phyloP scores from a whole-genome alignment of 2,113 vertebrate species.

The Cromileptes altivelis region DNA sequence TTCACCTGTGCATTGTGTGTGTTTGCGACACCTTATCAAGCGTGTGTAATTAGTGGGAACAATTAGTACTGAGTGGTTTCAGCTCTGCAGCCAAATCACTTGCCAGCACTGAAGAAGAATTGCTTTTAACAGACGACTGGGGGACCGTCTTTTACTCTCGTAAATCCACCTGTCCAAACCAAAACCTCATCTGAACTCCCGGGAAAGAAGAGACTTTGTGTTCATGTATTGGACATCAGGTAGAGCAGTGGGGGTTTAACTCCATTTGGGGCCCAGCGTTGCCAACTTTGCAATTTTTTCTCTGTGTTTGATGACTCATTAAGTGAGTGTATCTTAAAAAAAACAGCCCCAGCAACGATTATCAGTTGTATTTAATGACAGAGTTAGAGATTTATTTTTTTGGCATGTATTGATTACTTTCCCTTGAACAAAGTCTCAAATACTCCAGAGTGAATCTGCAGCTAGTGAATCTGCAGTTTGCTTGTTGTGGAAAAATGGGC shows the following conservation, averaged over 20 bases:
- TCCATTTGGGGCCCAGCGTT: neutral
- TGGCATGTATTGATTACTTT: neutral
- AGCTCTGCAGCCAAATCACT: slow-evolving; percentile 28
- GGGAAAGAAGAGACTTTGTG: neutral
- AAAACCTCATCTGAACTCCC: slow-evolving; percentile 8
- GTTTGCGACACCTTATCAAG: slow-evolving; percentile 12
- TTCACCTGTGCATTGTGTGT: neutral
- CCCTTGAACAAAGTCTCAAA: neutral
- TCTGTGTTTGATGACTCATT: neutral
- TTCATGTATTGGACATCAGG: neutral
- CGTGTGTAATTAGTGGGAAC: slow-evolving; percentile 51
- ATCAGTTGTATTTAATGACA: neutral
- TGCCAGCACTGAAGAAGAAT: slow-evolving; percentile 15
- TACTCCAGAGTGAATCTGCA: too few relatives aligned
- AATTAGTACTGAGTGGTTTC: slow-evolving; percentile 41
- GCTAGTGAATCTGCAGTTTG: too few relatives aligned
- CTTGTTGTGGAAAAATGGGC: too few relatives aligned
- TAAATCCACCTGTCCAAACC: slow-evolving; percentile 19
- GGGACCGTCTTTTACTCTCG: neutral
- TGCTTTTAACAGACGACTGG: slow-evolving; percentile 3
- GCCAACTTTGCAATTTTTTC: neutral
- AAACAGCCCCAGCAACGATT: neutral
- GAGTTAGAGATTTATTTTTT: too few relatives aligned
- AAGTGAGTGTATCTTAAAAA: neutral
- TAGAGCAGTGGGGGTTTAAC: neutral